Conservation (phyloP, 2,113 vertebrate genomes). For the Lipophrys pholis region DNA sequence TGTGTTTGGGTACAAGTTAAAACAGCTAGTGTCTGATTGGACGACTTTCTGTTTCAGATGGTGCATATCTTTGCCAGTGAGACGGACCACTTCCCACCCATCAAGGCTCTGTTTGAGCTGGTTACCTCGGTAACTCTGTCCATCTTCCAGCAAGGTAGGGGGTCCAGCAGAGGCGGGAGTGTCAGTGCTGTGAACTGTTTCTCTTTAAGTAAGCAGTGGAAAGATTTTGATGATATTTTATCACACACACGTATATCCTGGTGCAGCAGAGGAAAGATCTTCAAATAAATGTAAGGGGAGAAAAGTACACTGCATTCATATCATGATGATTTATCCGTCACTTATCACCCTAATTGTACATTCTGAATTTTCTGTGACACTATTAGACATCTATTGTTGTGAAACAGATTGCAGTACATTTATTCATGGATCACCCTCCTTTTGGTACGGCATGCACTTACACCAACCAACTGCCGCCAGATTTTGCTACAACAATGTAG, state of each 20-base stretch:
- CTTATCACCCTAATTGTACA: not conserved
- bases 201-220: conserved; percentile 17
- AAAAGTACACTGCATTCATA: not conserved
- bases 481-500: not conserved
- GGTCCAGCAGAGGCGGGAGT: conserved; percentile 53
- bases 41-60: conserved; percentile 86
- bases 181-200: conserved; percentile 37
- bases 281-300: too few species aligned
- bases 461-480: not conserved
- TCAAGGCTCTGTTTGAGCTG: conserved; percentile 97
- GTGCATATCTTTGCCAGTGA: conserved; percentile 98
- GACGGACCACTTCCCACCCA: conserved; percentile 95
- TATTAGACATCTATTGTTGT: not conserved
- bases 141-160: conserved; percentile 99
- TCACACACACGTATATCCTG: not conserved
- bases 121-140: conserved; percentile 97
- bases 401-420: too few species aligned
- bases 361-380: not conserved
- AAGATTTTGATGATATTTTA: conserved; percentile 19
- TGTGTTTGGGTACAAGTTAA: conserved; percentile 9
- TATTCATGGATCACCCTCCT: too few species aligned
- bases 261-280: too few species aligned
- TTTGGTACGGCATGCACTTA: too few species aligned
- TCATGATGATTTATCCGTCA: not conserved
- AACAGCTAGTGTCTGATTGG: conserved; percentile 32